Base-by-base conservation (phyloP, 2,797 vertebrate genomes). In the Crax fasciolata region DNA sequence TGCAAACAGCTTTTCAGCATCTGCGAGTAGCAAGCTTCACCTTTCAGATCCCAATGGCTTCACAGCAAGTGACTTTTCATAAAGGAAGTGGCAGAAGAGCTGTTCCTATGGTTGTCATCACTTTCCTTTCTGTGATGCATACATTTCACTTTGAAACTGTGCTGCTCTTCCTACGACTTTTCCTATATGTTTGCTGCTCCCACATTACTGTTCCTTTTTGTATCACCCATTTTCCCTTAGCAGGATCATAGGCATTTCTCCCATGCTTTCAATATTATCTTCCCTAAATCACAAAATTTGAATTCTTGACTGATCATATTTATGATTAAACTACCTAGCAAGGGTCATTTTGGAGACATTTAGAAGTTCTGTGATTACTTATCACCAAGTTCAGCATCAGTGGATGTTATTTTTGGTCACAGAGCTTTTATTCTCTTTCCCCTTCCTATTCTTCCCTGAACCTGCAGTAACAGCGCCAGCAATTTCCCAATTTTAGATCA, bases 1-100 rank as follows among this genome's bases (percentile, higher is more conserved):
- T 95, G 84, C 89, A 97, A 96, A 93, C 92, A 96, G 88, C 87
- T 88, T 96, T 95, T 93, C 43, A 18, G 75, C 72, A 97, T 83
- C 67, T 89, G 28, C 24, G 6, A 49, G 88, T 39, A 91, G 76
- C 90, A 87, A 82, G 84, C 67, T 84, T 90, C 87, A 88, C 80
- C 92, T 95, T 86, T 93, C 84, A 84, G 41, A 92, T 94, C 57
- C 57, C 49, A 84, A 13, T 5, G 8, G 66, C 32, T 90, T 96
- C 84, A 87, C 78, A 91, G 90, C 62, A 87, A 94, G 63, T 41
- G 65, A 66, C 57, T 95, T 87, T 86, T 79, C 71, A 70, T 68
- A 84, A 89, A 89, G 1, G 24, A 87, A 93, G 75, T 65, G 30
- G 38, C 49, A 93, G 74, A 66, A 75, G 39, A 90, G 48, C 55